Conservation (phyloP, 2,888 invertebrate genomes). For the Eurytoma adleriae region DNA sequence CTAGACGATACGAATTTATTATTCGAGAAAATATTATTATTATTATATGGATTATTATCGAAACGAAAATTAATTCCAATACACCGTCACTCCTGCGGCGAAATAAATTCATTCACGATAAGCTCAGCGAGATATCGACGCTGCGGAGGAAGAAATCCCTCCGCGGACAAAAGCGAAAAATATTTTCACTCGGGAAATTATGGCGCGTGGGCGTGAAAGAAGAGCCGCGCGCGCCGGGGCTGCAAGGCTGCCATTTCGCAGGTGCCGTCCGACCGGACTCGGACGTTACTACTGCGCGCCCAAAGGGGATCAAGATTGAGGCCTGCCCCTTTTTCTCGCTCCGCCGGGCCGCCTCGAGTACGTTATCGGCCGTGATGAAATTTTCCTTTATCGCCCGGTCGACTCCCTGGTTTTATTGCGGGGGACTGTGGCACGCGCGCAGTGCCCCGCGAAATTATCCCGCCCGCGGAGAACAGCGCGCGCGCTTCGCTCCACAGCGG, state of each 20-base stretch:
- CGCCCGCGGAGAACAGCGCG: neutral
- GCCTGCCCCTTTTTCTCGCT: neutral
- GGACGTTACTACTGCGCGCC: neutral
- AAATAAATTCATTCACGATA: too few species aligned
- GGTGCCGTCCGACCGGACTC: neutral
- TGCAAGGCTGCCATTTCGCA: neutral
- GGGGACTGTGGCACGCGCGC: neutral
- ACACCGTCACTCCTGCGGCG: too few species aligned
- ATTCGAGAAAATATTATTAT: too few species aligned
- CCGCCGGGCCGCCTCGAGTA: neutral
- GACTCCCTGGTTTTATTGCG: constrained; percentile 3
- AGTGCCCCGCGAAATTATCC: neutral
- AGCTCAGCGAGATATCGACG: too few species aligned
- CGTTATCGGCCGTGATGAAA: constrained; percentile 18
- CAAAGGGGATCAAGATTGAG: neutral
- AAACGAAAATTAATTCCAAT: too few species aligned
- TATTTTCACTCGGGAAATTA: neutral
- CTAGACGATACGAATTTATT: too few species aligned
- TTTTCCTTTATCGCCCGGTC: constrained; percentile 16
- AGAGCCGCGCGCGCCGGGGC: too few species aligned
- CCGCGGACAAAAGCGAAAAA: neutral
- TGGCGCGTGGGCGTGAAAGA: neutral
- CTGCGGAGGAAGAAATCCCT: too few species aligned
- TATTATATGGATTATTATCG: too few species aligned
- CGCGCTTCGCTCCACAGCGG: neutral